A percentile compares a stretch with the other conserved stretches of the same genome.
These are phyloP conservation scores for Pristionchus japonicus DNA, from an alignment of 2,888 invertebrate species.

Conservation along the genomic window DNA sequence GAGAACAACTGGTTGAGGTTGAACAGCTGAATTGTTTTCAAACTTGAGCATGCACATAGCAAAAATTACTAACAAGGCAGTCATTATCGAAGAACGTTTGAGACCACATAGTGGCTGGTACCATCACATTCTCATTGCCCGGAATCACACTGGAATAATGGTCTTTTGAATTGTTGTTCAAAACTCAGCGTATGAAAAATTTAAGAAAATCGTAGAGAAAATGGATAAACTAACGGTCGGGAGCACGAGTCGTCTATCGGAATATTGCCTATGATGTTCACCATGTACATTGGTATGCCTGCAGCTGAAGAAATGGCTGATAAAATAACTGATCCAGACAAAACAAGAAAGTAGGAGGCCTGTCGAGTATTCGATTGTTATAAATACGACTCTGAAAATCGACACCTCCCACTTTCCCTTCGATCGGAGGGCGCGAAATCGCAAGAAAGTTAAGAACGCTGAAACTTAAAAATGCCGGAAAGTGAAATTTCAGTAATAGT, in stretches of 20 bases:
- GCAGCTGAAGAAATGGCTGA: background rate
- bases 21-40: background rate
- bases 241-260: background rate
- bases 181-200: too few species aligned
- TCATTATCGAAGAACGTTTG: background rate
- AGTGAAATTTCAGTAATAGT: too few species aligned
- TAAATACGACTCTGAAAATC: too few species aligned
- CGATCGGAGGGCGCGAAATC: background rate
- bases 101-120: background rate
- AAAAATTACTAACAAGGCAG: background rate
- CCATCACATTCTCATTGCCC: background rate
- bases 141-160: background rate
- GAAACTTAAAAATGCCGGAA: background rate
- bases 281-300: background rate
- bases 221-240: background rate
- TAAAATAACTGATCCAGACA: background rate
- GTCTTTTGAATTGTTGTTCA: too few species aligned
- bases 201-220: background rate
- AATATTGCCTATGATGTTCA: background rate
- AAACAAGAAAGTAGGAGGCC: background rate
- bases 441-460: background rate
- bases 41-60: background rate
- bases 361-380: background rate
- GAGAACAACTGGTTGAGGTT: background rate
- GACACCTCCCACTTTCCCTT: constrained; percentile 9